phyloP scores from a whole-genome alignment of 2,888 invertebrate genomes.

The Silvanus unidentatus region DNA sequence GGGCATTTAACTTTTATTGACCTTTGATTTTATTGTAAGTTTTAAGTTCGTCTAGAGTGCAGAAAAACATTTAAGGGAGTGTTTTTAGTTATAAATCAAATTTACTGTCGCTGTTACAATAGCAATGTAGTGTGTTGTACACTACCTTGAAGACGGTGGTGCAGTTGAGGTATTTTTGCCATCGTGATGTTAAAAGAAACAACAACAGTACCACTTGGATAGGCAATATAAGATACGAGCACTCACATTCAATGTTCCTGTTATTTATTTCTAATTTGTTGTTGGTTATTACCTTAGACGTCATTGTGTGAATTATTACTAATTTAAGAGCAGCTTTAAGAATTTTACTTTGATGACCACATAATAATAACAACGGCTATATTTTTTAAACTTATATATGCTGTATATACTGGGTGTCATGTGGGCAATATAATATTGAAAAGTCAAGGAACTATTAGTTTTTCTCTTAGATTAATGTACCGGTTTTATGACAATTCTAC shows the following conservation, averaged over 20 bases:
- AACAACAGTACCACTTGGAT: background rate
- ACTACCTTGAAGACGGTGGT: constrained; percentile 2
- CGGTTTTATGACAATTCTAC: too few species aligned
- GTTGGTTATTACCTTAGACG: constrained; percentile 4
- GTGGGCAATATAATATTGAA: too few species aligned
- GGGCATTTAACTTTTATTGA: constrained; percentile 9
- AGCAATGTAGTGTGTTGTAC: background rate
- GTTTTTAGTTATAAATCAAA: constrained; percentile 11
- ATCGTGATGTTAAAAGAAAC: background rate
- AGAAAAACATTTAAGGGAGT: constrained; percentile 8
- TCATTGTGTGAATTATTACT: constrained; percentile 5
- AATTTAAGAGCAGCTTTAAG: constrained; percentile 2
- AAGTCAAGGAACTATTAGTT: too few species aligned
- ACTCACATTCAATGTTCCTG: constrained; percentile 4
- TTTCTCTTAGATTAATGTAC: too few species aligned
- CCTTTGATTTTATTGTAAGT: constrained; percentile 8
- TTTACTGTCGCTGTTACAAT: constrained; percentile 6
- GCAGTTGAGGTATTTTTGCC: constrained; percentile 3
- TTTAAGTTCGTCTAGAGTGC: background rate
- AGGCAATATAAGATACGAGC: constrained; percentile 2
- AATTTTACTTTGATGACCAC: constrained; percentile 3
- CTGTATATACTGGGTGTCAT: too few species aligned
- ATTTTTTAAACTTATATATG: too few species aligned
- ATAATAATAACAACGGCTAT: too few species aligned
- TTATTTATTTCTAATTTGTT: constrained; percentile 6